Base-by-base conservation (phyloP, 37 sponge, comb jelly and placozoan species). In the Dysidea cf. avara region DNA sequence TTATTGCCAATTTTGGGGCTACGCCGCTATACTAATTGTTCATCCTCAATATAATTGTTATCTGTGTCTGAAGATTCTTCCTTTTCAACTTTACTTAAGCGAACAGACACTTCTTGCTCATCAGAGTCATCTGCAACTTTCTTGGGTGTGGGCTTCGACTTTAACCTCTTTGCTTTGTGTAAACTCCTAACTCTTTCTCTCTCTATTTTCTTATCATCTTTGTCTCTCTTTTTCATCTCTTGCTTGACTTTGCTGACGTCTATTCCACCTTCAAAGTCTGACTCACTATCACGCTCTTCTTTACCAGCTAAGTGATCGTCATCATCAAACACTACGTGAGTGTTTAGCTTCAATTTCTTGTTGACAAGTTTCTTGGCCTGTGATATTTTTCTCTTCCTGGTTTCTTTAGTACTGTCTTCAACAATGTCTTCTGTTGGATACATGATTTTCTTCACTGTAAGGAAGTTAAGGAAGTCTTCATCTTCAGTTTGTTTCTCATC, bases 331-430 rank as follows among this genome's bases (percentile, higher is more conserved):
- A 37, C 34, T 22, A 94, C 64, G 56, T 90, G 93, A 0, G 87
- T 70, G 78, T 85, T 90, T 18, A 85, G 22, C 53, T 81, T 87
- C 61, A 97, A 85, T 32, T 78, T 84, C 78, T 93, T 97, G 67
- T 85, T 69, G 66, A 92, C 36, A 0, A 93, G 33, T 34, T 81
- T 87, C 77, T 90, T 93, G 26, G 86, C 86, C 34, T 34, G 20
- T 0, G 83, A 38, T 7, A 78, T 78, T 72, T 83, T 78, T 35
- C 22, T 26, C 40, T 50, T 76, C 20, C 48, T 50, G 18, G 58
- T 21, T 48, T 11, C 20, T 25, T 25, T 22, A 2, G 57, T 39
- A 64, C 24, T 1, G 32, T 7, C 56, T 26, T n/a, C 29, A 0
- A 38, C 32, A 1, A 32, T 6, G 33, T 7, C 50, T 12, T 67